phyloP scores from a whole-genome alignment of 2,888 invertebrate species.

The Euplagia quadripunctaria region DNA sequence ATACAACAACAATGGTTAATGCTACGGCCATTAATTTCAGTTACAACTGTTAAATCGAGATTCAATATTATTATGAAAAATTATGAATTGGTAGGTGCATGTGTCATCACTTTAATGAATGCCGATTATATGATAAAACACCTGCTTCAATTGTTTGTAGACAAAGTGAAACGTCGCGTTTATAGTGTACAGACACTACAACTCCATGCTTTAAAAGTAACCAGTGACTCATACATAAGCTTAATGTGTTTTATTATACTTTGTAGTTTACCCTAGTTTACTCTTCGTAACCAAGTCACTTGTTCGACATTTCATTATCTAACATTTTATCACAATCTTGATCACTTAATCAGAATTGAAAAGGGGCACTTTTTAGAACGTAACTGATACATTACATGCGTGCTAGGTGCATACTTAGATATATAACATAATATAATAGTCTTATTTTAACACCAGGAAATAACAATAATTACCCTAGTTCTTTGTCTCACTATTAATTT shows the following conservation, averaged over 20 bases:
- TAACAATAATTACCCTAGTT: conserved; percentile 7
- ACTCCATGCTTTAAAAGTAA: conserved; percentile 33
- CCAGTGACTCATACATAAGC: conserved; percentile 43
- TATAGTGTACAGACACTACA: not conserved
- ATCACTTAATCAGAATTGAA: not conserved
- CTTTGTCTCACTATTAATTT: not conserved
- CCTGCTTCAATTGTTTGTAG: conserved; percentile 34
- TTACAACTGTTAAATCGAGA: not conserved
- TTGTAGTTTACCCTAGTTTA: conserved; percentile 26
- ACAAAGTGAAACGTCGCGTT: conserved; percentile 29
- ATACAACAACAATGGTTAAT: conserved; percentile 12
- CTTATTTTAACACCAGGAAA: conserved; percentile 6
- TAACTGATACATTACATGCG: not conserved
- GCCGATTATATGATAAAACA: conserved; percentile 25
- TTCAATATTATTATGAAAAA: conserved; percentile 13
- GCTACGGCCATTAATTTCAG: conserved; percentile 12
- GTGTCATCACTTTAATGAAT: conserved; percentile 27
- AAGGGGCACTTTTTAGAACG: conserved; percentile 30
- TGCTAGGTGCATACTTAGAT: not conserved
- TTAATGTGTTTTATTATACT: conserved; percentile 32
- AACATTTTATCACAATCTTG: not conserved
- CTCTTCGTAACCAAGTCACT: not conserved
- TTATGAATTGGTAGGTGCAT: conserved; percentile 2
- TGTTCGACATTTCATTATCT: conserved; percentile 1
- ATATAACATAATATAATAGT: not conserved